phyloP scores from a whole-genome alignment of 2,888 invertebrate species.

The Folsomia candida region DNA sequence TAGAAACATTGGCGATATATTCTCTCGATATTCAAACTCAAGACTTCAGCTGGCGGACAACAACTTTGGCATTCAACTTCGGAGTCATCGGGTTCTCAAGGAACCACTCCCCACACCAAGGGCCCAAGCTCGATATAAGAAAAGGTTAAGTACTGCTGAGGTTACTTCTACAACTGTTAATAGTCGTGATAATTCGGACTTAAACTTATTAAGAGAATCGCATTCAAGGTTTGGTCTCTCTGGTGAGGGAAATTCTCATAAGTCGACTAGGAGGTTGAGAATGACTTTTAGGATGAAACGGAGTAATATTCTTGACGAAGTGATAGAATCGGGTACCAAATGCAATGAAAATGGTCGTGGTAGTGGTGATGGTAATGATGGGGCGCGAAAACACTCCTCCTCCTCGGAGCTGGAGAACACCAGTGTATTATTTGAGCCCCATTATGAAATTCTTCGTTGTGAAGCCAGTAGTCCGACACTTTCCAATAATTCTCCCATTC shows the following conservation, averaged over 20 bases:
- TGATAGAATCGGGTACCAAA: slow-evolving; percentile 68
- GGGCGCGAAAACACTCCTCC: slow-evolving; percentile 34
- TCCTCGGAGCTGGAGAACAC: slow-evolving; percentile 32
- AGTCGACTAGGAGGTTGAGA: slow-evolving; percentile 21
- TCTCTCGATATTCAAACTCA: neutral
- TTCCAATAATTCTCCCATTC: neutral
- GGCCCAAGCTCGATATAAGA: slow-evolving; percentile 5
- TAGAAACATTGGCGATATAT: slow-evolving; percentile 18
- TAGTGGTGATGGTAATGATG: too few relatives aligned
- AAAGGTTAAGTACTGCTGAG: too few relatives aligned
- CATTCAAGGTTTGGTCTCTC: too few relatives aligned
- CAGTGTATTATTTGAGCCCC: slow-evolving; percentile 26
- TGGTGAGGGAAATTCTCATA: too few relatives aligned
- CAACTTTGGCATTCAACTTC: slow-evolving; percentile 58
- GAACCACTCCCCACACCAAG: too few relatives aligned
- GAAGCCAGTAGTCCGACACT: slow-evolving; percentile 38
- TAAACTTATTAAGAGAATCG: too few relatives aligned
- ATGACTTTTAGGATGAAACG: slow-evolving; percentile 82
- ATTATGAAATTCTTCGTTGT: slow-evolving; percentile 48
- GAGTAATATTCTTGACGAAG: slow-evolving; percentile 79
- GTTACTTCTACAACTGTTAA: too few relatives aligned
- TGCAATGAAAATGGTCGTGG: slow-evolving; percentile 16
- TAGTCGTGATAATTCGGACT: too few relatives aligned
- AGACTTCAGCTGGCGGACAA: neutral
- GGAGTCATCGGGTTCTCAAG: slow-evolving; percentile 63